Conservation (phyloP, 2,797 vertebrate genomes). For the Hydrocynus forskahlii region DNA sequence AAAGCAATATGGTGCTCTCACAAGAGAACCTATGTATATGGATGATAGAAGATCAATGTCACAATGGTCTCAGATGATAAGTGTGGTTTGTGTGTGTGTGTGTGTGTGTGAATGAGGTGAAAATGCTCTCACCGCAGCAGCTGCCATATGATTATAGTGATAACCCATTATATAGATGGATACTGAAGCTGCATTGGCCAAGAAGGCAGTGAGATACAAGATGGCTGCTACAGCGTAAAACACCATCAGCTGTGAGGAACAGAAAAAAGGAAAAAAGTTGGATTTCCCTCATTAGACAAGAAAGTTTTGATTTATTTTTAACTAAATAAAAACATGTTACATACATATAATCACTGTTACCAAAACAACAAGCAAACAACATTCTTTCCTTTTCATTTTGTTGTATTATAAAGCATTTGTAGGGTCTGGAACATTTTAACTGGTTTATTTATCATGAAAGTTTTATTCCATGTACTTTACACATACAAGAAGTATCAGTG, state of each 20-base stretch:
- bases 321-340: too few relatives aligned
- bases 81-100: constrained; percentile 2
- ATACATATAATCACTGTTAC: too few relatives aligned
- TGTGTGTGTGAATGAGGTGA: background rate
- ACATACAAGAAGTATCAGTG: too few relatives aligned
- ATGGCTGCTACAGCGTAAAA: constrained; percentile 75
- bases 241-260: constrained; percentile 70
- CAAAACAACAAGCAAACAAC: too few relatives aligned
- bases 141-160: constrained; percentile 73
- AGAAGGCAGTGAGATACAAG: constrained; percentile 86
- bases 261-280: background rate
- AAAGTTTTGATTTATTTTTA: background rate
- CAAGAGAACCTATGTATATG: too few relatives aligned
- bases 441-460: too few relatives aligned
- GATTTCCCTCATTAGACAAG: background rate
- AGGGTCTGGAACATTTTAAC: too few relatives aligned
- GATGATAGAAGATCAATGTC: background rate
- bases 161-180: background rate
- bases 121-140: constrained; percentile 81
- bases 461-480: too few relatives aligned
- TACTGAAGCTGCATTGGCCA: constrained; percentile 76
- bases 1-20: too few relatives aligned
- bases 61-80: too few relatives aligned
- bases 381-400: too few relatives aligned
- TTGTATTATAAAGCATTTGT: too few relatives aligned